Evolutionary conservation across 2,113 vertebrate species (phyloP), one percentile per base, ranked within the genome.

Genomic region (Elephantulus edwardii): DNA sequence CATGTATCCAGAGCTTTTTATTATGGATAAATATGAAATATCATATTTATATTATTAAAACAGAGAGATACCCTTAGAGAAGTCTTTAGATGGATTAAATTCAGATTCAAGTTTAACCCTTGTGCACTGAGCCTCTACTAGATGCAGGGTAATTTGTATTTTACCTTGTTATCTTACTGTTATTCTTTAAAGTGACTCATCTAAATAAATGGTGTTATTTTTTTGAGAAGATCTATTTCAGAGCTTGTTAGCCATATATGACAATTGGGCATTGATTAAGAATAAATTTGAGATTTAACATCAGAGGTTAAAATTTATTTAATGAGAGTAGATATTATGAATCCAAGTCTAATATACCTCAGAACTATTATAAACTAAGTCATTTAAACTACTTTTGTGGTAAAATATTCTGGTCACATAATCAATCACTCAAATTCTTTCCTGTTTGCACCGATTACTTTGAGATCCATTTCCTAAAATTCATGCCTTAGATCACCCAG

Each of bases 21-120:
- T 56, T 9, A 71, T 54, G 48, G 30, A 26, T 66, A 77, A 83
- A 8, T 4, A 66, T 9, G 9, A 83, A 71, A 8, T 4, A 76
- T 76, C 83, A 54, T 82, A 58, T 7, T 24, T 70, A 66, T 38
- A 33, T 66, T 83, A 28, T 52, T 88, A 95, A 48, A 85, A 52
- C 9, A 56, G 12, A 40, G 11, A 81, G 62, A 78, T 50, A 58
- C 13, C 19, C 8, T 46, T 42, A 85, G 54, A 50, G 40, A 71
- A 77, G 8, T 77, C 52, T 8, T 35, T 87, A 35, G 6, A 14
- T 75, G 40, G 26, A 11, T 86, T 71, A 38, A 64, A 44, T 64
- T 75, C 26, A 70, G 14, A 90, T 82, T 79, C 10, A 52, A 48
- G 71, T 86, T 82, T 24, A 80, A 8, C 14, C 54, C 2, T 79